Percentiles rank a stretch among this genome's conserved stretches.
These are phyloP conservation scores for Ciconia maguari DNA, from an alignment of 2,113 vertebrate genomes.

Conservation along the genomic window DNA sequence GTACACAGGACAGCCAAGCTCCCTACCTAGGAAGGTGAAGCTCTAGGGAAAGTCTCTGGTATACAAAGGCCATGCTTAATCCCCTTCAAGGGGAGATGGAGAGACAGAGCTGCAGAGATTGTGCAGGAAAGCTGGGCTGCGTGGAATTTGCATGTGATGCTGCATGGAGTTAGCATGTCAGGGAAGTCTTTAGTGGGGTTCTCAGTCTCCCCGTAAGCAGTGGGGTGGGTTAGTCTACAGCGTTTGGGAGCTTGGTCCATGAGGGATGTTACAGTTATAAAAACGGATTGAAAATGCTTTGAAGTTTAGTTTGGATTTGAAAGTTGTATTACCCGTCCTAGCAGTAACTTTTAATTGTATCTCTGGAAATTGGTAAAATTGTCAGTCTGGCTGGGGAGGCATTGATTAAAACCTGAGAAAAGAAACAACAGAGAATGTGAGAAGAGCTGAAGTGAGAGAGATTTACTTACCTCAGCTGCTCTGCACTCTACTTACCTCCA, in stretches of 20 bases:
- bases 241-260: slow-evolving; percentile 58
- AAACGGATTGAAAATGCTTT: slow-evolving; percentile 68
- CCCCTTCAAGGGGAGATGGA: slow-evolving; percentile 14
- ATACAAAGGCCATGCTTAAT: slow-evolving; percentile 27
- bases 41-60: background rate
- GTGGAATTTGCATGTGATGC: slow-evolving; percentile 53
- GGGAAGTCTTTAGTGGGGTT: slow-evolving; percentile 27
- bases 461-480: slow-evolving; percentile 77
- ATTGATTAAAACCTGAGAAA: slow-evolving; percentile 87
- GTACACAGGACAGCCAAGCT: slow-evolving; percentile 34
- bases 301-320: slow-evolving; percentile 73
- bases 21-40: slow-evolving; percentile 12
- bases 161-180: slow-evolving; percentile 65
- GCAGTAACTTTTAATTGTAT: slow-evolving; percentile 86
- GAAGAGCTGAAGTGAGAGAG: slow-evolving; percentile 76
- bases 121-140: slow-evolving; percentile 51
- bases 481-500: slow-evolving; percentile 92
- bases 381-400: slow-evolving; percentile 86
- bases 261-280: slow-evolving; percentile 69
- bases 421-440: slow-evolving; percentile 84
- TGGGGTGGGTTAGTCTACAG: slow-evolving; percentile 59
- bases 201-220: slow-evolving; percentile 62
- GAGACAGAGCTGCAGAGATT: slow-evolving; percentile 52
- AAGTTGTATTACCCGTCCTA: slow-evolving; percentile 80
- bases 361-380: slow-evolving; percentile 86